A percentile compares a stretch with the other conserved stretches of the same genome.
These are phyloP conservation scores for Mesitornis unicolor DNA, from an alignment of 2,113 vertebrate genomes.

Conservation along the genomic window DNA sequence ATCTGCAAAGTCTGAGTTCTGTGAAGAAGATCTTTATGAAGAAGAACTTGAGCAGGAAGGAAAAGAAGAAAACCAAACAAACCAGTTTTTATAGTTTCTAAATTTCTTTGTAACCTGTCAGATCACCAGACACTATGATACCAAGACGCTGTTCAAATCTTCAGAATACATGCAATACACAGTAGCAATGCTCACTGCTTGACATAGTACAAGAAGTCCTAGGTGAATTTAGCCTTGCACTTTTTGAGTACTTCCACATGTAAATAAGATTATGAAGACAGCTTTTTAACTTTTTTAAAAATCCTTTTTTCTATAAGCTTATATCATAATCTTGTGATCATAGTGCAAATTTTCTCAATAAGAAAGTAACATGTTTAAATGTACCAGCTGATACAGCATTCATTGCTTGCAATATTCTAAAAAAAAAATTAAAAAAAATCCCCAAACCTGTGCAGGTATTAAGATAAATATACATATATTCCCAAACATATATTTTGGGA, in stretches of 20 bases:
- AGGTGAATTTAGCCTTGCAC: background rate
- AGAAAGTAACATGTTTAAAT: background rate
- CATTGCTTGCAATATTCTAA: background rate
- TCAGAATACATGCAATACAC: background rate
- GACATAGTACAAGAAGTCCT: background rate
- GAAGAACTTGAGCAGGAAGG: rapidly evolving
- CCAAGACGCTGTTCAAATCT: background rate
- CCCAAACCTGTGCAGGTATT: background rate
- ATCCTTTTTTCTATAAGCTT: background rate
- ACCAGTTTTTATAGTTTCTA: background rate
- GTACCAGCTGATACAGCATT: background rate
- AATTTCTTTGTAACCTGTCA: background rate
- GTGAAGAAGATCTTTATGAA: background rate
- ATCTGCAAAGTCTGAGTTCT: background rate
- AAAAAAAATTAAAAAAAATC: background rate
- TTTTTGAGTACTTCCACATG: background rate
- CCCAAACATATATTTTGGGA: background rate
- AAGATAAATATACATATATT: background rate
- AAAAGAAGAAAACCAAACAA: background rate
- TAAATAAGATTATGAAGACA: background rate
- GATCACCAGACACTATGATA: background rate
- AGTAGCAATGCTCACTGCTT: background rate
- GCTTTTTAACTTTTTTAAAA: background rate
- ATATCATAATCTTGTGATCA: background rate
- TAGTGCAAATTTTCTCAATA: background rate